phyloP scores from a whole-genome alignment of 2,888 invertebrate species.

The Augiades crinisus region DNA sequence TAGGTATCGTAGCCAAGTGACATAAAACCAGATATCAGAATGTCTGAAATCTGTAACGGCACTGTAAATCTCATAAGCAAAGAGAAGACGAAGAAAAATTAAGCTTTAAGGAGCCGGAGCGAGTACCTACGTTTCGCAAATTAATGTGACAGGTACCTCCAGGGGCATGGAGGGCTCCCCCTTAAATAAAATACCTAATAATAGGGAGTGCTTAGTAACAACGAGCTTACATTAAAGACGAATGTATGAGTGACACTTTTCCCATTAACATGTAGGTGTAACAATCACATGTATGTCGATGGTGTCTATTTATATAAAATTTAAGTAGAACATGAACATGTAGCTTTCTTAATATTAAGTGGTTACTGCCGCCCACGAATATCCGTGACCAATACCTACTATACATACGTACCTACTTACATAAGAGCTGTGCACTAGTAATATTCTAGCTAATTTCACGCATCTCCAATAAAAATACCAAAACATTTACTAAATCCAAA shows the following conservation, averaged over 20 bases:
- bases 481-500: too few species aligned
- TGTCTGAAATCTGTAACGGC: constrained; percentile 46
- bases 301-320: too few species aligned
- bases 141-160: constrained; percentile 73
- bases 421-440: too few species aligned
- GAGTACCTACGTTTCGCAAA: constrained; percentile 53
- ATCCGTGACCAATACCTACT: too few species aligned
- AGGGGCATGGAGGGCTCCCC: constrained; percentile 56
- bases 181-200: constrained; percentile 76
- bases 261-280: background rate
- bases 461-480: too few species aligned
- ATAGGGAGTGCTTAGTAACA: constrained; percentile 60
- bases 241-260: constrained; percentile 49
- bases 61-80: constrained; percentile 56
- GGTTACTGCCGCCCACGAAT: too few species aligned
- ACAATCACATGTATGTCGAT: too few species aligned
- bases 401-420: too few species aligned
- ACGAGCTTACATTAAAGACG: constrained; percentile 53
- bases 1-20: constrained; percentile 15
- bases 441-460: too few species aligned
- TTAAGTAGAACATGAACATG: too few species aligned
- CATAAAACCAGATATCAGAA: constrained; percentile 39
- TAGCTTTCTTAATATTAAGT: too few species aligned
- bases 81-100: constrained; percentile 39
- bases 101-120: constrained; percentile 36